Conservation (phyloP, 2,113 vertebrate genomes). For the Brienomyrus longianalis region DNA sequence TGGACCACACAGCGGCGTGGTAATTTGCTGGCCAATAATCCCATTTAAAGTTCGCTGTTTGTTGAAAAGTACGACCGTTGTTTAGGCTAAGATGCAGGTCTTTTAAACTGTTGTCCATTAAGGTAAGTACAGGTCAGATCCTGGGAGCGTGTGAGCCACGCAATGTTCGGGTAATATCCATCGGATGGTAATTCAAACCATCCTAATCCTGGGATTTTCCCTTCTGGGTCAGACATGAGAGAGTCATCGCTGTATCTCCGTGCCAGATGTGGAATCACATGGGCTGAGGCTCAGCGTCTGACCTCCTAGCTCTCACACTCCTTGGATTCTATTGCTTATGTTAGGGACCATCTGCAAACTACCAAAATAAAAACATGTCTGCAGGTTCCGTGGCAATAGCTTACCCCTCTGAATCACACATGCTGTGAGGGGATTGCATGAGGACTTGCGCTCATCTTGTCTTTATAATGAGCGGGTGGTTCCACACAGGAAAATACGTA, state of each 20-base stretch:
- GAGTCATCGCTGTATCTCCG: not conserved
- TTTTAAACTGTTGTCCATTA: not conserved
- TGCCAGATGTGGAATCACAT: conserved; percentile 22
- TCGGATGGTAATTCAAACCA: not conserved
- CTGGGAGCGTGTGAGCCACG: not conserved
- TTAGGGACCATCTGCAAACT: not conserved
- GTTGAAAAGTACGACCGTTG: not conserved
- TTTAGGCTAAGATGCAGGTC: not conserved
- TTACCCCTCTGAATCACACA: not conserved
- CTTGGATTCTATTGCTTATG: not conserved
- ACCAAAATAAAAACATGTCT: not conserved
- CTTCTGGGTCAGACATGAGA: not conserved
- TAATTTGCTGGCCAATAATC: not conserved
- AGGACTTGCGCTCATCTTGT: not conserved
- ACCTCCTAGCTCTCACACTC: not conserved
- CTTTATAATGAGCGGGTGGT: not conserved
- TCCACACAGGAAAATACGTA: not conserved
- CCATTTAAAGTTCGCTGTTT: conserved; percentile 12
- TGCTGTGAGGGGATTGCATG: too few species aligned
- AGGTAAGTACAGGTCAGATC: not conserved
- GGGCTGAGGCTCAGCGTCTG: not conserved
- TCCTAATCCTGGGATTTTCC: not conserved
- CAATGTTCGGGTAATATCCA: not conserved
- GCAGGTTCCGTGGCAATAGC: not conserved
- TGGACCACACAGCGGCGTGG: conserved; percentile 2